Base-by-base conservation (phyloP, 2,113 vertebrate genomes). In the Megaceryle torquata region DNA sequence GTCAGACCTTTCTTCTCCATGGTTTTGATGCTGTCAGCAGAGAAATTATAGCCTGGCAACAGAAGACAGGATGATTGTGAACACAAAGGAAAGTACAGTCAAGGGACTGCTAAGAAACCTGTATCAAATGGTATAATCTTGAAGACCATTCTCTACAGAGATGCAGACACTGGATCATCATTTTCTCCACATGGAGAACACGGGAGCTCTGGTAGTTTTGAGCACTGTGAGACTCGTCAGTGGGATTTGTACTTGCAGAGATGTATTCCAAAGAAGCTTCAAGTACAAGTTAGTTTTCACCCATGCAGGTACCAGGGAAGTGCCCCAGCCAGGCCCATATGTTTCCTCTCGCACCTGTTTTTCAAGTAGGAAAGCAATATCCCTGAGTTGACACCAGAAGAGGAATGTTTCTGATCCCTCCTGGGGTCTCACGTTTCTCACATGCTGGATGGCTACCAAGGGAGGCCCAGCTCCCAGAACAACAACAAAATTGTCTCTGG, bases 21-120 rank as follows among this genome's bases (percentile, higher is more conserved):
- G 1, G 93, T 98, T n/a, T 79, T 95, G 81, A 99, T 28, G 10
- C 98, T 99, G 9, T 97, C 97, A 39, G 89, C 50, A 31, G 97
- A 98, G 83, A 99, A 98, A 91, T 98, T 98, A 93, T 99, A 99
- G 41, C 99, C 99, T 99, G 97, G 31, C 16, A 81, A 85, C 14
- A 79, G 54, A 89, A 89, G 68, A 79, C 19, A 92, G 89, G 89
- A 56, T 0, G 5, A 43, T 13, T 79, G 88, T 80, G 86, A 93
- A 71, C 72, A 95, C 28, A 63, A 60, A 74, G 37, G 46, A 37
- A 90, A 71, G 44, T 15, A 48, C 1, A 3, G 43, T 29, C 48
- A 76, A 24, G 8, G 39, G 61, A 35, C 22, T 68, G 60, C 80
- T 65, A 63, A 57, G 39, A 72, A 46, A 48, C 56, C 43, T 13